Conservation (phyloP, 2,113 vertebrate genomes). For the pig (Sus scrofa) region DNA sequence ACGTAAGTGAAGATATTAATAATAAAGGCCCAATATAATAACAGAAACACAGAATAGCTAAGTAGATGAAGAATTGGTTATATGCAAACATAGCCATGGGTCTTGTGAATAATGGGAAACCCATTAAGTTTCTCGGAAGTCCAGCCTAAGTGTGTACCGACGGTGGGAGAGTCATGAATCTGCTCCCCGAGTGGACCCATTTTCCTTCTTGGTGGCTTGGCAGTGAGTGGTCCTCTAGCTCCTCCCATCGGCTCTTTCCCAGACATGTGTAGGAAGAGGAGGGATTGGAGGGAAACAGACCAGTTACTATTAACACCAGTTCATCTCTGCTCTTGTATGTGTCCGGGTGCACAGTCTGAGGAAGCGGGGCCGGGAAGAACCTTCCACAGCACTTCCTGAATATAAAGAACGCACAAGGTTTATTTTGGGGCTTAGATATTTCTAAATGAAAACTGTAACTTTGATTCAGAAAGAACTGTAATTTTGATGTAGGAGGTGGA, state of each 20-base stretch:
- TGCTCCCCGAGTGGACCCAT: not conserved
- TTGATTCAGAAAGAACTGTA: too few relatives aligned
- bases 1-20: not conserved
- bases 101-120: not conserved
- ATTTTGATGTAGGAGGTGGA: not conserved
- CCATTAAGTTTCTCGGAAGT: not conserved
- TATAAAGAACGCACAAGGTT: not conserved
- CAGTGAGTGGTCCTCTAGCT: not conserved
- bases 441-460: not conserved
- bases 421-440: not conserved
- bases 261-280: not conserved
- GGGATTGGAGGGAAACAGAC: not conserved
- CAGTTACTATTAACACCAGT: rapidly evolving
- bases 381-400: not conserved
- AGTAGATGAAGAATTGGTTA: not conserved
- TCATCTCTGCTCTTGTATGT: rapidly evolving
- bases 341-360: rapidly evolving
- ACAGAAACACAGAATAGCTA: not conserved
- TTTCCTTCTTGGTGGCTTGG: not conserved
- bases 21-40: not conserved
- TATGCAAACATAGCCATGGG: not conserved
- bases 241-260: not conserved
- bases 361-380: not conserved
- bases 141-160: not conserved
- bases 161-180: not conserved